Base-by-base conservation (phyloP, 1,140 invertebrate genomes). In the Araneus ventricosus region DNA sequence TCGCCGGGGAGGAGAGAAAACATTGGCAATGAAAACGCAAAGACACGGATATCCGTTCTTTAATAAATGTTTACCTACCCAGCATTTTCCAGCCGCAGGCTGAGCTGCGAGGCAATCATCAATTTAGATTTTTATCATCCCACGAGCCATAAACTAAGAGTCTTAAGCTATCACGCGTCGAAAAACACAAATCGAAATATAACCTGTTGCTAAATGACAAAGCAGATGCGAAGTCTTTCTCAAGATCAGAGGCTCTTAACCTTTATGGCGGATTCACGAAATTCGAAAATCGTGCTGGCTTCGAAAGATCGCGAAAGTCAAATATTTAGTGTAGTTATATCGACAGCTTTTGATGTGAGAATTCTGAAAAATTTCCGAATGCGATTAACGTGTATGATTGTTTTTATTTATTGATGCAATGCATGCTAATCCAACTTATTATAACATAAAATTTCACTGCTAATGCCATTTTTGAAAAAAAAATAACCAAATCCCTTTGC, bases 21-120 rank as follows among this genome's bases (percentile, higher is more conserved):
- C 70, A 20, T 75, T 75, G 70, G 34, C 34, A 34, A 37, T 75
- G 34, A 75, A 75, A 75, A 20, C 10, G 27, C 70, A 75, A 75
- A 75, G 70, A 75, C 70, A 75, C 70, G 70, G 70, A 75, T 75
- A 75, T 75, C 70, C 70, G 70, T 34, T 75, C 30, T 34, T 30
- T 75, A 75, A 75, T 75, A 75, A 75, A 75, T 75, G 63, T 70
- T 70, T 70, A 61, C 70, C 70, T 34, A 10, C 70, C 70, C 8
- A 37, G 14, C 14, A 20, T 17, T 70, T 22, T 70, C 10, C 10
- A n/a, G 63, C 27, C 27, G 1, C 45, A 52, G 45, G 59, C n/a
- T 20, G 7, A 7, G 24, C 22, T 0, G 59, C 59, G n/a, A n/a
- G 22, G n/a, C 59, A n/a, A n/a, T 63, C 59, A 63, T 63, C 59